These are phyloP conservation scores for Stichodactyla helianthus DNA, from an alignment of 64 coral and sea anemone species.

Conservation along the genomic window DNA sequence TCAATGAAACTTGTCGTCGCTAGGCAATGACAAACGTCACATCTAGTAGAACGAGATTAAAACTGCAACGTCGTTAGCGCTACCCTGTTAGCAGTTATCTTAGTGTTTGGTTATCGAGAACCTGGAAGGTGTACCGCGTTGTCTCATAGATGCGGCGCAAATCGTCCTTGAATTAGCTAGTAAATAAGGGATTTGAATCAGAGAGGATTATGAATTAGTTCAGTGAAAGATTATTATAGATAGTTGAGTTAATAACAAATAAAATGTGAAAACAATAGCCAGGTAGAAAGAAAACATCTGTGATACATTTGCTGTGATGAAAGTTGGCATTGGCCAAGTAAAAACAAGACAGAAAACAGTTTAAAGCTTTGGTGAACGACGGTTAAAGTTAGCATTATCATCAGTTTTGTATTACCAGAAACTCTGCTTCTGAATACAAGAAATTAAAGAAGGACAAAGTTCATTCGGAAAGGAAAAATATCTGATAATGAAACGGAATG, in stretches of 20 bases:
- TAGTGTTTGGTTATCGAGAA: no score
- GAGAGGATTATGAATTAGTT: not conserved
- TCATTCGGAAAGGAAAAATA: not conserved
- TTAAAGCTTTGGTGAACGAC: not conserved
- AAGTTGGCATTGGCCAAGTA: not conserved
- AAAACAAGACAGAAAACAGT: not conserved
- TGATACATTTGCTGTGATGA: not conserved
- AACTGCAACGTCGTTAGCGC: not conserved
- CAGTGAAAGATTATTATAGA: not conserved
- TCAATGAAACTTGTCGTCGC: not conserved
- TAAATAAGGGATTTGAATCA: not conserved
- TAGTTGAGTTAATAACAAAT: slow-evolving; percentile 3
- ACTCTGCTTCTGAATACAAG: not conserved
- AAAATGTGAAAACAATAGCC: slow-evolving; percentile 2
- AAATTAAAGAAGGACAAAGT: not conserved
- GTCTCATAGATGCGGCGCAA: not conserved
- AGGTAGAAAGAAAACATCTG: slow-evolving; percentile 15
- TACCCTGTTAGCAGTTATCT: not conserved
- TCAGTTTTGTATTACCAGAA: slow-evolving; percentile 1
- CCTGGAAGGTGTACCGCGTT: not conserved
- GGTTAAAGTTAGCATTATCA: not conserved
- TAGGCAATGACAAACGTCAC: slow-evolving; percentile 1
- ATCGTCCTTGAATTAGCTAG: not conserved
- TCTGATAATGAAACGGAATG: not conserved
- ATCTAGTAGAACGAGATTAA: slow-evolving; percentile 2